Conservation (phyloP, 2,888 invertebrate genomes). For the Trisateles emortualis region DNA sequence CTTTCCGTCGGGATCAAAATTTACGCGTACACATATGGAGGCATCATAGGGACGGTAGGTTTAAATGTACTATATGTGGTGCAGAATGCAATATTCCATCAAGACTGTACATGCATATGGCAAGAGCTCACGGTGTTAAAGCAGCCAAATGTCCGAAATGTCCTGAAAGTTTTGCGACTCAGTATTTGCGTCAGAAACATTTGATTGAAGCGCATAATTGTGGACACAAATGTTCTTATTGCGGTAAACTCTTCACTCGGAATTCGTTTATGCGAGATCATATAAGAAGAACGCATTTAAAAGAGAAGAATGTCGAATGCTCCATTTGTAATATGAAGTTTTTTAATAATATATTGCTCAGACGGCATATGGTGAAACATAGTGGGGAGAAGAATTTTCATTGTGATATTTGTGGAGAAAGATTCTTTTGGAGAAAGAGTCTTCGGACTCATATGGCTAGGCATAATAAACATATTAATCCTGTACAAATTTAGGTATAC, state of each 20-base stretch:
- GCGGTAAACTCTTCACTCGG: constrained; percentile 75
- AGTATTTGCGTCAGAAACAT: constrained; percentile 84
- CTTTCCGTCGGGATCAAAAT: constrained; percentile 79
- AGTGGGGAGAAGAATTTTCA: constrained; percentile 86
- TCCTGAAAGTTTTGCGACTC: constrained; percentile 80
- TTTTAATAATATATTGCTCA: constrained; percentile 76
- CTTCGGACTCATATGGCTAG: constrained; percentile 86
- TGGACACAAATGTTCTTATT: constrained; percentile 78
- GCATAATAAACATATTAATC: constrained; percentile 65
- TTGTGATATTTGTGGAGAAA: constrained; percentile 88
- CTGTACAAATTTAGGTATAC: constrained; percentile 25
- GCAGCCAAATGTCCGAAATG: constrained; percentile 81
- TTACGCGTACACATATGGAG: constrained; percentile 79
- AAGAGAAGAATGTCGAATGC: constrained; percentile 80
- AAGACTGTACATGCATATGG: constrained; percentile 82
- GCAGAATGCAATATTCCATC: constrained; percentile 80
- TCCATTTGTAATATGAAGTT: constrained; percentile 80
- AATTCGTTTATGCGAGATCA: constrained; percentile 80
- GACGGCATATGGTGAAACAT: constrained; percentile 79
- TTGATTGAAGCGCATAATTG: constrained; percentile 82
- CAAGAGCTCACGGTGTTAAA: constrained; percentile 75
- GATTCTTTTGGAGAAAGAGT: constrained; percentile 88
- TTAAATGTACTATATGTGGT: constrained; percentile 75
- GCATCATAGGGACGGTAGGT: constrained; percentile 76
- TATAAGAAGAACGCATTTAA: constrained; percentile 74